A percentile compares a stretch with the other conserved stretches of the same genome.
Conservation (phyloP, 2,113 vertebrate genomes). For the Rhegmatorhina hoffmannsi region DNA sequence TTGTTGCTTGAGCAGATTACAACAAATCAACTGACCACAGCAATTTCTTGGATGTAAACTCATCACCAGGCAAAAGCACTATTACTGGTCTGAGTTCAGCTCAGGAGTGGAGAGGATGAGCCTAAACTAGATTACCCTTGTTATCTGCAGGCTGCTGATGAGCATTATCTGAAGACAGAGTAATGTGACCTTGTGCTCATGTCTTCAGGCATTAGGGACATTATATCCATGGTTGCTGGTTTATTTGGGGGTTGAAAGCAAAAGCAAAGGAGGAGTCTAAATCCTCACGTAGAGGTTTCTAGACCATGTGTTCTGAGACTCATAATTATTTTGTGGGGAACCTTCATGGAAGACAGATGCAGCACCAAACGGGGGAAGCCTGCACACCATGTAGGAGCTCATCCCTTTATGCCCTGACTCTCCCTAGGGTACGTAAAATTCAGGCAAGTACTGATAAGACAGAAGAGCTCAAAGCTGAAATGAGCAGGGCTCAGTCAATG, state of each 20-base stretch:
- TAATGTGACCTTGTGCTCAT: background rate
- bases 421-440: background rate
- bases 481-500: background rate
- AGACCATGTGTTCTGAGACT: background rate
- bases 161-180: background rate
- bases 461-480: background rate
- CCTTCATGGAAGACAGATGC: background rate
- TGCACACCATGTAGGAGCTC: background rate
- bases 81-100: background rate
- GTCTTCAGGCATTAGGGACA: background rate
- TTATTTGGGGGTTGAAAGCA: background rate
- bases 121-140: background rate
- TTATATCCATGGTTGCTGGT: background rate
- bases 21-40: background rate
- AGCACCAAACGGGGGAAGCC: background rate
- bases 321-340: background rate
- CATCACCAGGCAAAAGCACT: background rate
- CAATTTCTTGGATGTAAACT: background rate
- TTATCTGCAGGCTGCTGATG: slow-evolving; percentile 4
- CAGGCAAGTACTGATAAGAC: background rate
- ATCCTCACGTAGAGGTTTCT: background rate
- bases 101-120: background rate
- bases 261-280: background rate
- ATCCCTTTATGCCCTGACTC: background rate
- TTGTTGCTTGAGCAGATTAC: background rate